Base-by-base conservation (phyloP, 1,140 invertebrate genomes). In the Wasmannia auropunctata region DNA sequence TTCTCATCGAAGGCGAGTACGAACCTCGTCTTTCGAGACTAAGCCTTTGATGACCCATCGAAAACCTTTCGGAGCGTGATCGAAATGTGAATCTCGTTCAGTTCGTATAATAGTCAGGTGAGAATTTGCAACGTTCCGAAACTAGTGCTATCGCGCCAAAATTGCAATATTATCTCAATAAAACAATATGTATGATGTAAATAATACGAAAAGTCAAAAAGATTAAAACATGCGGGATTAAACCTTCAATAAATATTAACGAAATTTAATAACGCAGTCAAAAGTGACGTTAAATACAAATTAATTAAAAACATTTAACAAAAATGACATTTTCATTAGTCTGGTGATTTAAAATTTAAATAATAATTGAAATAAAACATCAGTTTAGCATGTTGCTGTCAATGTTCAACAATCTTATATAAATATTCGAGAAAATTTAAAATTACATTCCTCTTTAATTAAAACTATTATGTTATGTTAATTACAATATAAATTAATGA, bases 41-140 rank as follows among this genome's bases (percentile, higher is more conserved):
- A 91, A 92, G 88, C 87, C 87, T 88, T 85, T 76, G 90, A 85
- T 87, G 90, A 92, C 92, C 90, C 87, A 58, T 81, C 88, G 63
- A 87, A 88, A 91, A 84, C 77, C 81, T 65, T 76, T 60, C 54
- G 25, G 77, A 60, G 87, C 92, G 90, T 92, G 91, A 93, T 88
- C 80, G 54, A 89, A 92, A 92, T 92, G 46, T 81, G 62, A 58
- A 58, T 22, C 34, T 49, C 49, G 74, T 16, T 28, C 49, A 43
- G 14, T 22, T 74, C 16, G 14, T 31, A 5, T n/a, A n/a, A n/a
- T 16, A 19, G 25, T 2, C 25, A 11, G n/a, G 0, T 25, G 34
- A 72, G 25, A 46, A 40, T 70, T 51, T 46, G 11, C n/a, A 40
- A 46, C 51, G 16, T 63, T 54, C 49, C 28, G 14, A 10, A 75